Evolutionary conservation across 23 tunicate genomes (phyloP).

Genomic region (Styela clava): DNA sequence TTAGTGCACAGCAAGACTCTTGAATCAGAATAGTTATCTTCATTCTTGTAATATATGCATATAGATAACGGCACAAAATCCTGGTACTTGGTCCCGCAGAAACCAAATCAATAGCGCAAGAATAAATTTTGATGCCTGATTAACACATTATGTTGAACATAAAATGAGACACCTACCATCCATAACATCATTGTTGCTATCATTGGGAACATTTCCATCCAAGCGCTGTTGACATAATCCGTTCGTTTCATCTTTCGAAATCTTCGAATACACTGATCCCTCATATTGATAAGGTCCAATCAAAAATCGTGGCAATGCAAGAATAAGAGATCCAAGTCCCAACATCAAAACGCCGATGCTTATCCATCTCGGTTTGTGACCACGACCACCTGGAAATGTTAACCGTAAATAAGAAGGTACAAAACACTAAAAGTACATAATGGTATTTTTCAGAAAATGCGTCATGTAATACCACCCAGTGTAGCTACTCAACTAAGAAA

Average conservation of each 20-base stretch:
- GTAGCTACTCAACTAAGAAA: too few relatives aligned
- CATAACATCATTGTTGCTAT: background rate
- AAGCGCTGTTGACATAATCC: background rate
- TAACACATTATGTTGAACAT: too few relatives aligned
- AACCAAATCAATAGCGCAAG: too few relatives aligned
- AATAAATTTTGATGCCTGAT: too few relatives aligned
- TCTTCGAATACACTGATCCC: background rate
- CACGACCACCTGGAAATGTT: slow-evolving; percentile 68
- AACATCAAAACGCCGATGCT: slow-evolving; percentile 73
- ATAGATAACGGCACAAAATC: too few relatives aligned
- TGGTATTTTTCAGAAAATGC: too few relatives aligned
- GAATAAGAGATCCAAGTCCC: slow-evolving; percentile 62
- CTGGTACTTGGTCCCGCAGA: too few relatives aligned
- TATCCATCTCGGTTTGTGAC: slow-evolving; percentile 87
- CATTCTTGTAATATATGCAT: too few relatives aligned
- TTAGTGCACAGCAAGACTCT: too few relatives aligned
- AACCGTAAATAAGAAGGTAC: slow-evolving; percentile 36
- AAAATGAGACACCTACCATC: background rate
- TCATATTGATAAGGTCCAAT: slow-evolving; percentile 37
- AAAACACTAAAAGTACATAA: slow-evolving; percentile 52
- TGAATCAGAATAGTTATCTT: too few relatives aligned
- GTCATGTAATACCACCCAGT: too few relatives aligned
- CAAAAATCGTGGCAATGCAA: slow-evolving; percentile 71
- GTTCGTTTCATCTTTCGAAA: background rate
- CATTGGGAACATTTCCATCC: background rate